These are phyloP conservation scores for Phalacrocorax carbo DNA, from an alignment of 2,113 vertebrate species.

Conservation along the genomic window DNA sequence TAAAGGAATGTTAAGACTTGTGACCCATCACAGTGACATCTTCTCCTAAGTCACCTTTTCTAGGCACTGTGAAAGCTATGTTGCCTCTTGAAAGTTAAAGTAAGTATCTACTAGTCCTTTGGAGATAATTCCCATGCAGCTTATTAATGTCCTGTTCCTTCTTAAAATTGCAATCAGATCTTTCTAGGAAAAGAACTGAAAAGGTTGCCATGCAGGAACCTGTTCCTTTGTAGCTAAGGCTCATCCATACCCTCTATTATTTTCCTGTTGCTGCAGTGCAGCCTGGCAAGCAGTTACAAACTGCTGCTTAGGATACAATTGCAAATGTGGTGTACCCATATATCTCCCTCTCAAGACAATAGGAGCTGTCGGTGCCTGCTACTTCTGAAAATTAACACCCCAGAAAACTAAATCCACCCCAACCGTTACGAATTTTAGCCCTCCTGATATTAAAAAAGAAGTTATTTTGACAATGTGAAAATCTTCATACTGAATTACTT, in stretches of 20 bases:
- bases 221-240: not conserved
- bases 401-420: not conserved
- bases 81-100: not conserved
- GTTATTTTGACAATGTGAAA: not conserved
- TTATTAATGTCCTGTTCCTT: not conserved
- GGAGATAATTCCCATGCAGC: not conserved
- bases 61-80: not conserved
- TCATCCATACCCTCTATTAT: not conserved
- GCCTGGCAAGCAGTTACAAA: not conserved
- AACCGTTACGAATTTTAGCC: not conserved
- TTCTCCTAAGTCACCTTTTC: not conserved
- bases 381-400: not conserved
- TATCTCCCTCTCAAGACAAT: not conserved
- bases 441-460: not conserved
- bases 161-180: not conserved
- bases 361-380: not conserved
- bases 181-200: not conserved
- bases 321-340: not conserved
- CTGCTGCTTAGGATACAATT: not conserved
- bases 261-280: not conserved
- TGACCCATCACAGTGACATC: not conserved
- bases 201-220: not conserved
- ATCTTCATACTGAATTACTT: not conserved
- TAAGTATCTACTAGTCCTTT: not conserved
- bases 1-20: not conserved